A percentile compares a stretch with the other conserved stretches of the same genome.
Evolutionary conservation across 2,797 vertebrate species (phyloP).

Genomic region (Petrocephalus schoutedeni): DNA sequence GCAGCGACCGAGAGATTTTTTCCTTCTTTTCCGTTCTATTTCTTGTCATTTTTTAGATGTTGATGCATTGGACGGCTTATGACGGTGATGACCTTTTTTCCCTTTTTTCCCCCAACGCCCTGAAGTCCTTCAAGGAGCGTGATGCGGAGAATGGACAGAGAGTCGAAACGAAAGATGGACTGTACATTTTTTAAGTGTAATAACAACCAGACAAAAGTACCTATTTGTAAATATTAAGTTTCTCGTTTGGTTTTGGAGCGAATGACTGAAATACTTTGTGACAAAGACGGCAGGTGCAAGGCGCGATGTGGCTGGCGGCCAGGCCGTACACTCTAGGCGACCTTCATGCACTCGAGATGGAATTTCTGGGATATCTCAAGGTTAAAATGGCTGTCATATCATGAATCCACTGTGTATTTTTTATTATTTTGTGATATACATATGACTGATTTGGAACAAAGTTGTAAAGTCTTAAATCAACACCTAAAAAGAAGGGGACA

Average conservation of each 20-base stretch:
- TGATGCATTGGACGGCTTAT: conserved; percentile 51
- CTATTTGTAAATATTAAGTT: conserved; percentile 74
- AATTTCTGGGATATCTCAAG: conserved; percentile 3
- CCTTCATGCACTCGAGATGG: background rate
- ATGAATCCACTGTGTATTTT: background rate
- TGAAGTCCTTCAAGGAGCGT: conserved; percentile 31
- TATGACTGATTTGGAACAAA: conserved; percentile 11
- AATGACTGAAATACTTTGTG: conserved; percentile 68
- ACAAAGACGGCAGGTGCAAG: conserved; percentile 48
- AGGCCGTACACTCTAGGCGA: background rate
- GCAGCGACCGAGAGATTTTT: conserved; percentile 24
- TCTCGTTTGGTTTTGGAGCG: conserved; percentile 57
- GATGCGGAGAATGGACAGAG: conserved; percentile 39
- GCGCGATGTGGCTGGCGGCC: conserved; percentile 33
- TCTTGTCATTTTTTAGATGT: conserved; percentile 60
- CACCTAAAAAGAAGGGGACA: background rate
- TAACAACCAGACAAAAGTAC: conserved; percentile 57
- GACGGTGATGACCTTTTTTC: conserved; percentile 37
- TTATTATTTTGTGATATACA: background rate
- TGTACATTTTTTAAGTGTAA: conserved; percentile 75
- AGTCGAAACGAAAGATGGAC: conserved; percentile 51
- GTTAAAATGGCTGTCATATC: conserved; percentile 1
- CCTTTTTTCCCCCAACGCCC: conserved; percentile 29
- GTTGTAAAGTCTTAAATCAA: background rate
- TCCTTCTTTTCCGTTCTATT: conserved; percentile 44